Evolutionary conservation across 1,140 invertebrate species (phyloP), one percentile per base, ranked within the genome.

Genomic region (Sminthurides bifidus): DNA sequence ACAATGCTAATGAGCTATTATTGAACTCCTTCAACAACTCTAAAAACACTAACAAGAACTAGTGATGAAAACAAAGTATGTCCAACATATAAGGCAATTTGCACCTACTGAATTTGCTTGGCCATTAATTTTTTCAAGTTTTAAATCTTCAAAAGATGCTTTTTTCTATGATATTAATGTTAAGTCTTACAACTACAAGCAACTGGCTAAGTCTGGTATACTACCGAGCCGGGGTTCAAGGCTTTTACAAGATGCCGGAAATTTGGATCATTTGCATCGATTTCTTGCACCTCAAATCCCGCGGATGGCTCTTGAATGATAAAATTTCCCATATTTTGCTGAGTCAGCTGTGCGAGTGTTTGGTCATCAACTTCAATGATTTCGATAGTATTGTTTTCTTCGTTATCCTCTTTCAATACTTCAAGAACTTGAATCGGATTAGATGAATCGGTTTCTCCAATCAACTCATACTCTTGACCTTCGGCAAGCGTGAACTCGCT

Each of bases 321-420:
- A 3, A 49, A 17, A 33, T 49, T 49, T 21, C 46, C 35, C 46
- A 56, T 41, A 21, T 58, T 64, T 17, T 56, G 55, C 6, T 38
- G 33, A 0, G 54, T 23, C 3, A 64, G 35, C 19, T 59, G 54
- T 23, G 58, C 62, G 48, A 64, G 31, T 1, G 56, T 60, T 30
- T 64, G 54, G 12, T 60, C 62, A 56, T 64, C 58, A 1, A 64
- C 52, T 56, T 64, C 56, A 38, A 64, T 64, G 4, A 64, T 64
- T 60, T 64, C 52, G 38, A 57, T 57, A 4, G 38, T 27, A 26
- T 46, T 40, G 21, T 37, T 35, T 15, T 15, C 6, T 21, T 50
- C 41, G 23, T 48, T 38, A 37, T 56, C 23, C 5, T 56, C 46
- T 15, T 60, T 55, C 8, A 38, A 21, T 23, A 43, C 35, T 53